Evolutionary conservation across 2,797 vertebrate genomes (phyloP).

Genomic region (Rhincodon typus): DNA sequence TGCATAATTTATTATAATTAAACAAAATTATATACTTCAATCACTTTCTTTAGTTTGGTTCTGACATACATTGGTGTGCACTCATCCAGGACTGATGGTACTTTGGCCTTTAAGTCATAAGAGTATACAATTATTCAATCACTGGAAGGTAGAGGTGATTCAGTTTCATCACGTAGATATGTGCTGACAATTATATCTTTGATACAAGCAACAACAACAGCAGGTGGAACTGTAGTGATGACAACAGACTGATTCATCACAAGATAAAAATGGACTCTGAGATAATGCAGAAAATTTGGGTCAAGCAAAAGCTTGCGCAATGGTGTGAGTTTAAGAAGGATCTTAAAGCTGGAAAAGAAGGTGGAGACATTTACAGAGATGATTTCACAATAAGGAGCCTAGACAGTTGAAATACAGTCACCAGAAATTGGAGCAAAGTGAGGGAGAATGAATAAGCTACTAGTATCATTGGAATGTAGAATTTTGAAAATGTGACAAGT

Average conservation of each 20-base stretch:
- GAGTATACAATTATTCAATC: neutral
- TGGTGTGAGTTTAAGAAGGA: neutral
- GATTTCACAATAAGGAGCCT: neutral
- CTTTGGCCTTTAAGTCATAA: neutral
- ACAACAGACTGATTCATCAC: neutral
- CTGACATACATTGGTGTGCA: neutral
- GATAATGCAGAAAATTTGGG: neutral
- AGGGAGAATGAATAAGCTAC: neutral
- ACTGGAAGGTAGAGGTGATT: neutral
- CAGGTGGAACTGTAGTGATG: neutral
- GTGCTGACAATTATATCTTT: neutral
- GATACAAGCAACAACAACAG: neutral
- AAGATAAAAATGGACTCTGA: neutral
- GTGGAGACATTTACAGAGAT: neutral
- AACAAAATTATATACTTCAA: neutral
- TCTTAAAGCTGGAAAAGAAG: neutral
- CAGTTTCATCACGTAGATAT: neutral
- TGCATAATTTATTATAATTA: conserved; percentile 11
- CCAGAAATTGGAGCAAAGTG: neutral
- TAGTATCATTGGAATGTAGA: neutral
- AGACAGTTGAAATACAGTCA: neutral
- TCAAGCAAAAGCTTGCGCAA: neutral
- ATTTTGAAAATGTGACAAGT: neutral
- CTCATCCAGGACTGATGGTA: neutral
- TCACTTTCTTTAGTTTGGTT: neutral